These are phyloP conservation scores for Drosophila paulistorum DNA, from an alignment of 1,140 invertebrate genomes.

Conservation along the genomic window DNA sequence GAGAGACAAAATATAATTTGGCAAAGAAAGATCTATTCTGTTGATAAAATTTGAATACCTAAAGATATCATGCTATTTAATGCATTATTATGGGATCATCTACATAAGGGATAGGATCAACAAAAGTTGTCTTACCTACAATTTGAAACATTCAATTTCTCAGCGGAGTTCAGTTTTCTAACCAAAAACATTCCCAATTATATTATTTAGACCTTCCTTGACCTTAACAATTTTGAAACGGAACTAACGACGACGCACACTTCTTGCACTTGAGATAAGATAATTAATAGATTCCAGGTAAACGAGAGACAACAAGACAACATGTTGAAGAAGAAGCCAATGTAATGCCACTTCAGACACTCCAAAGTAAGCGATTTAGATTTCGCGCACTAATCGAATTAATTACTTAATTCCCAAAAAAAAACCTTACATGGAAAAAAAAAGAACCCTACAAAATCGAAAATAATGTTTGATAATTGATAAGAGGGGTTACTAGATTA, in stretches of 20 bases:
- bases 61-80: too few species aligned
- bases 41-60: too few species aligned
- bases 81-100: too few species aligned
- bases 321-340: conserved; percentile 4
- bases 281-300: not conserved
- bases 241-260: conserved; percentile 7
- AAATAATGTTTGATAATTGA: conserved; percentile 16
- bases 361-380: conserved; percentile 9
- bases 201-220: conserved; percentile 13
- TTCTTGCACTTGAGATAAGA: conserved; percentile 30
- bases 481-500: conserved; percentile 31
- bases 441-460: not conserved
- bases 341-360: conserved; percentile 3
- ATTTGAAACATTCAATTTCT: too few species aligned
- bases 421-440: not conserved
- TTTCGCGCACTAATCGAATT: conserved; percentile 44
- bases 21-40: too few species aligned
- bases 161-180: not conserved
- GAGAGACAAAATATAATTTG: too few species aligned
- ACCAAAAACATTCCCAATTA: not conserved
- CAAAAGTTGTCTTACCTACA: too few species aligned
- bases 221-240: conserved; percentile 24
- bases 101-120: too few species aligned
- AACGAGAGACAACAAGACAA: conserved; percentile 6
- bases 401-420: conserved; percentile 31